These are phyloP conservation scores for Gymnodraco acuticeps DNA, from an alignment of 2,797 vertebrate species.

Conservation along the genomic window DNA sequence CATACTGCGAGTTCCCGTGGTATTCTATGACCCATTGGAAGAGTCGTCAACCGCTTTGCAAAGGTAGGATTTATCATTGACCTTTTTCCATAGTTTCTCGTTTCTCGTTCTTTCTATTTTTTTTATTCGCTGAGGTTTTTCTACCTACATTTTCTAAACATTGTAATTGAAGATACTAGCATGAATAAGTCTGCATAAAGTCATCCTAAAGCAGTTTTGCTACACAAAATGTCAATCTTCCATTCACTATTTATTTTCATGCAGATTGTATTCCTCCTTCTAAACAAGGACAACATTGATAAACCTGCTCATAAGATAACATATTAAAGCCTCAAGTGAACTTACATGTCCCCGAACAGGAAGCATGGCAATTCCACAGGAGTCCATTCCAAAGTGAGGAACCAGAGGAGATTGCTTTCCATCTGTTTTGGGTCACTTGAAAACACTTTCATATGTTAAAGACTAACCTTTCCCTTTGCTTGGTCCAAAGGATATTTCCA, in stretches of 20 bases:
- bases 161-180: too few species aligned
- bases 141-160: neutral
- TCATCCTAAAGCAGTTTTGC: neutral
- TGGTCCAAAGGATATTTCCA: constrained; percentile 90
- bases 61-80: constrained; percentile 80
- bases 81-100: neutral
- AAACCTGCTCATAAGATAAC: too few species aligned
- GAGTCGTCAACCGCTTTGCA: constrained; percentile 96
- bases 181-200: too few species aligned
- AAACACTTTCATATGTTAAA: neutral
- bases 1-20: constrained; percentile 91
- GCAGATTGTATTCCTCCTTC: too few species aligned
- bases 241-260: too few species aligned
- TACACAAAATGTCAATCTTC: neutral
- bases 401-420: neutral
- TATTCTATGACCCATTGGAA: constrained; percentile 95
- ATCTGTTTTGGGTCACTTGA: neutral
- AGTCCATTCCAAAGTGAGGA: neutral
- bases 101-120: neutral
- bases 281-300: too few species aligned
- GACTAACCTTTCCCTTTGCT: neutral
- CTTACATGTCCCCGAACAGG: too few species aligned
- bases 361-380: too few species aligned
- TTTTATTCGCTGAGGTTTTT: neutral
- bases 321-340: too few species aligned